Conservation (phyloP, 2,113 vertebrate species). For the Mesembrinibis cayennensis region DNA sequence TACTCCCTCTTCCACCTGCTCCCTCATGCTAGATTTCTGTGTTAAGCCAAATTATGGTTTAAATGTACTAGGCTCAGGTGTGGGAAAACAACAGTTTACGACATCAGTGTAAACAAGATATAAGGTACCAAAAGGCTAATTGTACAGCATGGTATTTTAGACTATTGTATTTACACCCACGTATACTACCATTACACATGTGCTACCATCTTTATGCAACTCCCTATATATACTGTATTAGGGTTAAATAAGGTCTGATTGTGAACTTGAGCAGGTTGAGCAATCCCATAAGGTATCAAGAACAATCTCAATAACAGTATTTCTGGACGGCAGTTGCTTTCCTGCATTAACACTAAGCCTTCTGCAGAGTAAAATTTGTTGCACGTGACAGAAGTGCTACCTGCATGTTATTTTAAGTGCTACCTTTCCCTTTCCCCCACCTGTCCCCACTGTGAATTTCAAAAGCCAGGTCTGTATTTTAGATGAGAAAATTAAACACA, state of each 20-base stretch:
- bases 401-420: not conserved
- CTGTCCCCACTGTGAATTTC: not conserved
- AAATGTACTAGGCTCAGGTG: not conserved
- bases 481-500: not conserved
- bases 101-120: not conserved
- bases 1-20: not conserved
- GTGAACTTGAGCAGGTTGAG: not conserved
- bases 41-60: not conserved
- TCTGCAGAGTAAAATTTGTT: not conserved
- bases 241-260: not conserved
- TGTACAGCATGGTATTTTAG: not conserved
- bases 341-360: not conserved
- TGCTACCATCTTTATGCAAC: not conserved
- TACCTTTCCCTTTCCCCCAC: not conserved
- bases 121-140: not conserved
- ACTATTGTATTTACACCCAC: not conserved
- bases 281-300: not conserved
- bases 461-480: not conserved
- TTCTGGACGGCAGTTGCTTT: not conserved
- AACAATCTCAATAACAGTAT: not conserved
- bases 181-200: rapidly evolving
- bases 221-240: not conserved
- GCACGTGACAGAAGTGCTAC: rapidly evolving
- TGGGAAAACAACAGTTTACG: not conserved
- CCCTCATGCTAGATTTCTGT: not conserved